A percentile compares a stretch with the other conserved stretches of the same genome.
Evolutionary conservation across 2,797 vertebrate genomes (phyloP).

Genomic region (Gallinago stenura): DNA sequence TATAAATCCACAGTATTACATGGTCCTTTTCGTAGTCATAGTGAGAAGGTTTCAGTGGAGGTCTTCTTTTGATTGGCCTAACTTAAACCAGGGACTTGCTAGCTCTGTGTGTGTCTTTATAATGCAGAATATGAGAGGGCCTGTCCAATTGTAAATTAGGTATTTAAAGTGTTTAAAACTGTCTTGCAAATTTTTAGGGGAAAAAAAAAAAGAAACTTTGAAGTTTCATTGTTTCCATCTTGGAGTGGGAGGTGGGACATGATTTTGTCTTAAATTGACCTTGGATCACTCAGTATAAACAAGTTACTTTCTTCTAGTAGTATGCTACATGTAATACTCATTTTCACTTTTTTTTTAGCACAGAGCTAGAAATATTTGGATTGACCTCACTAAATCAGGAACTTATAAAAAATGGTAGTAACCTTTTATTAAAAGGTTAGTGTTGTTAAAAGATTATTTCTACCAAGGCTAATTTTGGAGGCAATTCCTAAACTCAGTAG

Average conservation of each 20-base stretch:
- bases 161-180: background rate
- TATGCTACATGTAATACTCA: background rate
- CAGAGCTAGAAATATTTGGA: background rate
- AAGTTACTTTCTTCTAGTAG: background rate
- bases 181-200: background rate
- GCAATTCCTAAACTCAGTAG: background rate
- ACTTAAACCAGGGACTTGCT: background rate
- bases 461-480: background rate
- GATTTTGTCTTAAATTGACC: background rate
- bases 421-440: conserved; percentile 5
- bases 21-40: background rate
- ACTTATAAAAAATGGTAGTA: background rate
- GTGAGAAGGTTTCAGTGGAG: background rate
- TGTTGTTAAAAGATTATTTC: background rate
- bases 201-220: background rate
- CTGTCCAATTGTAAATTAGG: background rate
- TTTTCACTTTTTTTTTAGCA: conserved; percentile 2
- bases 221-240: background rate
- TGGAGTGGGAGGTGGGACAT: background rate
- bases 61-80: background rate
- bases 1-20: background rate
- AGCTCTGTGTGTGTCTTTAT: background rate
- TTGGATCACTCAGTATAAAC: background rate
- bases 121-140: background rate
- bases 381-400: background rate